These are phyloP conservation scores for Pseudoatta argentina DNA, from an alignment of 1,140 invertebrate species.

Conservation along the genomic window DNA sequence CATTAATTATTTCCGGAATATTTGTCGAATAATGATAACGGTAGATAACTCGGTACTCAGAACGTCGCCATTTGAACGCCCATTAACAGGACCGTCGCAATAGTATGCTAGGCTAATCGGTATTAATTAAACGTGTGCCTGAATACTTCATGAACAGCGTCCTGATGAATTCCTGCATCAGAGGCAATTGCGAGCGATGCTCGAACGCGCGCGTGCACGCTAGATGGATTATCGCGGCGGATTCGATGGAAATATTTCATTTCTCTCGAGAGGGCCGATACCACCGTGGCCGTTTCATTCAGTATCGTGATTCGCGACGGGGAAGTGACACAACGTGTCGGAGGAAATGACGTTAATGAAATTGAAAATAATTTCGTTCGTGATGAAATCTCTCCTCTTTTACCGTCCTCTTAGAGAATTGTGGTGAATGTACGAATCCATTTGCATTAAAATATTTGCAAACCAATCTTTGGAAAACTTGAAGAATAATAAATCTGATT, in stretches of 20 bases:
- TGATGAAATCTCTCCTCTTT: constrained; percentile 14
- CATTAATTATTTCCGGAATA: neutral
- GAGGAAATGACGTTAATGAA: constrained; percentile 63
- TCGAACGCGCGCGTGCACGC: constrained; percentile 18
- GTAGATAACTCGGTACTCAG: constrained; percentile 4
- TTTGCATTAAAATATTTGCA: neutral
- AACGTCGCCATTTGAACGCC: constrained; percentile 20
- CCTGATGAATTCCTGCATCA: constrained; percentile 71
- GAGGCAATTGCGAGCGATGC: constrained; percentile 54
- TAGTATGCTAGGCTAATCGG: constrained; percentile 64
- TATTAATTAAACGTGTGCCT: constrained; percentile 77
- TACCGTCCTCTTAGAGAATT: neutral
- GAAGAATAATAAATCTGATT: neutral
- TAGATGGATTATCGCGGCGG: constrained; percentile 69
- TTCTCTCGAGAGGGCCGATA: constrained; percentile 47
- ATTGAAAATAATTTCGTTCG: constrained; percentile 53
- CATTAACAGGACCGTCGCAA: constrained; percentile 72
- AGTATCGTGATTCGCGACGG: neutral
- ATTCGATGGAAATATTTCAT: constrained; percentile 75
- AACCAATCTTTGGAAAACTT: neutral
- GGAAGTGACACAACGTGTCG: constrained; percentile 35
- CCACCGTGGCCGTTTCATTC: constrained; percentile 32
- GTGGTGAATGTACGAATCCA: neutral
- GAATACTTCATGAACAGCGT: constrained; percentile 76
- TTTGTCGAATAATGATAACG: neutral